A percentile compares a stretch with the other conserved stretches of the same genome.
Conservation (phyloP, 1,140 invertebrate species). For the Nasonia longicornis region DNA sequence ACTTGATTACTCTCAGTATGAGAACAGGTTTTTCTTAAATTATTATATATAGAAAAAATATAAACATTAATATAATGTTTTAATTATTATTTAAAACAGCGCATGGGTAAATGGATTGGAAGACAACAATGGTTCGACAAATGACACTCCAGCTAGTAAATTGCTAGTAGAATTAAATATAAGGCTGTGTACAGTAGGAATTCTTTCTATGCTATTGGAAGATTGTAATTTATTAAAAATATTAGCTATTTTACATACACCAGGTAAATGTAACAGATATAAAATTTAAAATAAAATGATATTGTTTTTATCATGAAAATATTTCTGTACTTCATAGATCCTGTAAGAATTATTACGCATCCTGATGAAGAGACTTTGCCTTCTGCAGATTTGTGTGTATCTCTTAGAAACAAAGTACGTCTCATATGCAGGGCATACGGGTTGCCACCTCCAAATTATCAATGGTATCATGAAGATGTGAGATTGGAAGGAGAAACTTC, state of each 20-base stretch:
- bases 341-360: constrained; percentile 52
- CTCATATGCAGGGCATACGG: constrained; percentile 56
- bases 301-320: background rate
- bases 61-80: constrained; percentile 11
- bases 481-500: constrained; percentile 42
- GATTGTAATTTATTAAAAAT: constrained; percentile 53
- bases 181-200: constrained; percentile 57
- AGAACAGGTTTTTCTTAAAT: background rate
- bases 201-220: constrained; percentile 51
- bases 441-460: constrained; percentile 58
- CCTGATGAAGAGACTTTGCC: constrained; percentile 43
- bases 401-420: constrained; percentile 47
- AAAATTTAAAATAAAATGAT: background rate
- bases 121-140: constrained; percentile 26
- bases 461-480: constrained; percentile 56
- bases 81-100: constrained; percentile 13
- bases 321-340: constrained; percentile 48
- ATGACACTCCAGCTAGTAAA: constrained; percentile 52
- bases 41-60: constrained; percentile 7
- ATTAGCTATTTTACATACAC: constrained; percentile 53
- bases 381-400: constrained; percentile 44
- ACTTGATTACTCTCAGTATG: constrained; percentile 52
- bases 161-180: constrained; percentile 54
- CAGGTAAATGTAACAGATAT: constrained; percentile 50
- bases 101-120: constrained; percentile 52